Percentiles rank a stretch among this genome's conserved stretches.
phyloP scores from a whole-genome alignment of 2,888 invertebrate genomes.

The Cataglyphis livida region DNA sequence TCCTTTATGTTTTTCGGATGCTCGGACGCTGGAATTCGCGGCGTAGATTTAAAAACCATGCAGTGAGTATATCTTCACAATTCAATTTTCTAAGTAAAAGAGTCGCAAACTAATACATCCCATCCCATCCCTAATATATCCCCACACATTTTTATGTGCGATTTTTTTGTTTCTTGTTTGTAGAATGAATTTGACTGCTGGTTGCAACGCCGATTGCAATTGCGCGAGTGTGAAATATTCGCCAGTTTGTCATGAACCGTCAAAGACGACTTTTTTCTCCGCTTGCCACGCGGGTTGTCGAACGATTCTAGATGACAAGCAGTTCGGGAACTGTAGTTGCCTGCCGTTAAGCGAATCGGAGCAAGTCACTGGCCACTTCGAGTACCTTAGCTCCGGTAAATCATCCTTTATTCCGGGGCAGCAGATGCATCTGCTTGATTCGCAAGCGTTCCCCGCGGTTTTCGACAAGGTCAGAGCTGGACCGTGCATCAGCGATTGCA shows the following conservation, averaged over 20 bases:
- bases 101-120: neutral
- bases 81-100: neutral
- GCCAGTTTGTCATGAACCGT: conserved; percentile 88
- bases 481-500: conserved; percentile 82
- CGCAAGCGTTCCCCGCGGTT: neutral
- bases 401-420: conserved; percentile 16
- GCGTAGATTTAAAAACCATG: conserved; percentile 80
- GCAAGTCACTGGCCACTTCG: conserved; percentile 10
- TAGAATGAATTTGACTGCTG: conserved; percentile 86
- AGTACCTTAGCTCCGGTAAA: neutral
- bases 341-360: conserved; percentile 55
- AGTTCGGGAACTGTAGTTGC: conserved; percentile 82
- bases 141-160: neutral
- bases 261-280: conserved; percentile 89
- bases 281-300: conserved; percentile 92
- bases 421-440: conserved; percentile 37
- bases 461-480: conserved; percentile 80
- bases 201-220: conserved; percentile 88
- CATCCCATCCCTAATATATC: neutral
- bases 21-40: conserved; percentile 82
- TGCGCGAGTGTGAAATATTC: conserved; percentile 88
- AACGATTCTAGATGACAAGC: conserved; percentile 79
- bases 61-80: conserved; percentile 72
- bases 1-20: conserved; percentile 88
- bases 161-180: neutral